Evolutionary conservation across 1,140 invertebrate species (phyloP).

Genomic region (Uloborus diversus): DNA sequence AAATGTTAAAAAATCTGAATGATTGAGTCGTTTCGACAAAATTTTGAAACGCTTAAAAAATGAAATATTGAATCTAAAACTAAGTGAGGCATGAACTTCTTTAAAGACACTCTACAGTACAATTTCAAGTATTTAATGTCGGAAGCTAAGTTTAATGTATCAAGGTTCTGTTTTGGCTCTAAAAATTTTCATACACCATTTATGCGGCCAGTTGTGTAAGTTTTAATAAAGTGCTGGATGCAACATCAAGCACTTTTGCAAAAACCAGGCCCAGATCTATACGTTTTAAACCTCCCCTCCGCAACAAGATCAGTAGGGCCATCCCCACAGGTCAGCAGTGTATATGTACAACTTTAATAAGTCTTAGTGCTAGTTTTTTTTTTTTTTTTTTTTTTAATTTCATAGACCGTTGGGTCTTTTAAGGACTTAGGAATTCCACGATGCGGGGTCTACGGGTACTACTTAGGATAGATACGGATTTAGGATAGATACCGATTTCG

Average conservation of each 20-base stretch:
- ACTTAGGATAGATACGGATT: background rate
- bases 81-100: too few species aligned
- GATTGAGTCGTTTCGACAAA: too few species aligned
- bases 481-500: background rate
- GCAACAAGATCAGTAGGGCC: background rate
- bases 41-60: too few species aligned
- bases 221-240: background rate
- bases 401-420: background rate
- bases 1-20: too few species aligned
- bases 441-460: background rate
- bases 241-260: background rate
- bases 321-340: background rate
- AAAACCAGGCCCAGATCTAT: background rate
- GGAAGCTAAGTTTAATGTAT: background rate
- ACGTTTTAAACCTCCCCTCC: background rate
- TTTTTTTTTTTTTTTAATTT: too few species aligned
- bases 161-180: background rate
- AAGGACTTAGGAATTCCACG: background rate
- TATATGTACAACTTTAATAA: too few species aligned
- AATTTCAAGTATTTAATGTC: too few species aligned
- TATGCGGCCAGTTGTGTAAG: background rate
- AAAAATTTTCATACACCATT: background rate
- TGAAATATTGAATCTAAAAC: too few species aligned
- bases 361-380: too few species aligned
- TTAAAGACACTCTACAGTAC: too few species aligned